These are phyloP conservation scores for Coleophora deauratella DNA, from an alignment of 2,888 invertebrate genomes.

Conservation along the genomic window DNA sequence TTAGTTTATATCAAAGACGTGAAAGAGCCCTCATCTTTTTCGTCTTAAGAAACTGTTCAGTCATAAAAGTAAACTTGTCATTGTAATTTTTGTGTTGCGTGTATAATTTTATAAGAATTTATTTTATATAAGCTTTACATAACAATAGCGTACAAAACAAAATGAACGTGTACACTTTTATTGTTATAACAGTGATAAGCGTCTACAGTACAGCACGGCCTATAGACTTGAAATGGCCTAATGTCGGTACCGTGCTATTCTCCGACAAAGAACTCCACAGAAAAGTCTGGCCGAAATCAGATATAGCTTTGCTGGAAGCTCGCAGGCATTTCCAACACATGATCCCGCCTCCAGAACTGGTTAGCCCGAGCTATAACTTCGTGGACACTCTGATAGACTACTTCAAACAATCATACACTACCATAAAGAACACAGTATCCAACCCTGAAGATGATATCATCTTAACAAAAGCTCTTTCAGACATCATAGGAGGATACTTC, in stretches of 20 bases:
- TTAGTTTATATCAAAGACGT: too few species aligned
- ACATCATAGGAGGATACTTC: slow-evolving; percentile 75
- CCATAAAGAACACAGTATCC: slow-evolving; percentile 32
- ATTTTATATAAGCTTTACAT: slow-evolving; percentile 38
- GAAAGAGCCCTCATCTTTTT: too few species aligned
- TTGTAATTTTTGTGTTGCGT: slow-evolving; percentile 20
- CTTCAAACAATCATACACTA: slow-evolving; percentile 32
- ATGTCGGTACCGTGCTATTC: slow-evolving; percentile 56
- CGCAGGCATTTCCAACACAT: slow-evolving; percentile 42
- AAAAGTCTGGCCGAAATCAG: slow-evolving; percentile 31
- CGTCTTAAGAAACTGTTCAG: too few species aligned
- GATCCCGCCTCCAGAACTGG: slow-evolving; percentile 33
- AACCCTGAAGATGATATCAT: slow-evolving; percentile 26
- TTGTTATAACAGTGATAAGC: slow-evolving; percentile 11
- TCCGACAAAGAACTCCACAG: slow-evolving; percentile 27
- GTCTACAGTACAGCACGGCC: too few species aligned
- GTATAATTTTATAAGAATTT: slow-evolving; percentile 41
- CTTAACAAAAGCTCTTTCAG: slow-evolving; percentile 56
- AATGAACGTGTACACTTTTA: slow-evolving; percentile 23
- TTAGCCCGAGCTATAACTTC: slow-evolving; percentile 32
- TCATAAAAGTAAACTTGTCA: slow-evolving; percentile 2
- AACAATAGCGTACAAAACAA: slow-evolving; percentile 23
- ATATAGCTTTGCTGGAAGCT: slow-evolving; percentile 37
- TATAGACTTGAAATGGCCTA: slow-evolving; percentile 9
- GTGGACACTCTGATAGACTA: slow-evolving; percentile 34